Evolutionary conservation across 1,140 invertebrate species (phyloP).

Genomic region (Leucophenga varia): DNA sequence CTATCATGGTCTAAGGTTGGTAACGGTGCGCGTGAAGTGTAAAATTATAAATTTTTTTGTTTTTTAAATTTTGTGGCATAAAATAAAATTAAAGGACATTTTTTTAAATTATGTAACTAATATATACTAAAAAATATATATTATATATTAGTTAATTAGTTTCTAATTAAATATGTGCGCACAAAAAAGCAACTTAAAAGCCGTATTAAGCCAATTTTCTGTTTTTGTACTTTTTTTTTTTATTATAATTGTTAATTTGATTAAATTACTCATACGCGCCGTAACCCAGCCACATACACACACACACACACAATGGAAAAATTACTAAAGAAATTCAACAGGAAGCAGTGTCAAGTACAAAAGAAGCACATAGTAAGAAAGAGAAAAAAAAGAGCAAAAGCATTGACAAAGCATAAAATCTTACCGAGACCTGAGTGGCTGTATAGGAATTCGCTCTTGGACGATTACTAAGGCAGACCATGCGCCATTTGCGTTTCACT

Average conservation of each 20-base stretch:
- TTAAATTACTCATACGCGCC: constrained; percentile 26
- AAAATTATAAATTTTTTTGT: constrained; percentile 7
- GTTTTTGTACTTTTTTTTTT: neutral
- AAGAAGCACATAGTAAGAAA: constrained; percentile 11
- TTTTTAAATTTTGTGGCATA: constrained; percentile 9
- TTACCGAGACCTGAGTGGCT: constrained; percentile 81
- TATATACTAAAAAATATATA: too few relatives aligned
- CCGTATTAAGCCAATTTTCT: neutral
- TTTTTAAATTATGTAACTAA: too few relatives aligned
- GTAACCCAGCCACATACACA: too few relatives aligned
- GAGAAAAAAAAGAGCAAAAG: constrained; percentile 22
- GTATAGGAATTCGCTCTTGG: constrained; percentile 79
- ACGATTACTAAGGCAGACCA: constrained; percentile 65
- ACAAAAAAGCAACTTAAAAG: constrained; percentile 11
- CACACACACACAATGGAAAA: too few relatives aligned
- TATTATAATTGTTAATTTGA: neutral
- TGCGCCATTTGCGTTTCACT: constrained; percentile 76
- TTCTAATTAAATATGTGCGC: neutral
- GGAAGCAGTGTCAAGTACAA: constrained; percentile 6
- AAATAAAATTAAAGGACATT: constrained; percentile 5
- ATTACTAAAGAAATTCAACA: neutral
- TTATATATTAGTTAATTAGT: too few relatives aligned
- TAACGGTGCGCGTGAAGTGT: constrained; percentile 36
- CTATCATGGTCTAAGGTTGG: constrained; percentile 46
- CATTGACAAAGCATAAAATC: constrained; percentile 52